Evolutionary conservation across 2,888 invertebrate species (phyloP), one percentile per base, ranked within the genome.

Genomic region (Polia nebulosa): DNA sequence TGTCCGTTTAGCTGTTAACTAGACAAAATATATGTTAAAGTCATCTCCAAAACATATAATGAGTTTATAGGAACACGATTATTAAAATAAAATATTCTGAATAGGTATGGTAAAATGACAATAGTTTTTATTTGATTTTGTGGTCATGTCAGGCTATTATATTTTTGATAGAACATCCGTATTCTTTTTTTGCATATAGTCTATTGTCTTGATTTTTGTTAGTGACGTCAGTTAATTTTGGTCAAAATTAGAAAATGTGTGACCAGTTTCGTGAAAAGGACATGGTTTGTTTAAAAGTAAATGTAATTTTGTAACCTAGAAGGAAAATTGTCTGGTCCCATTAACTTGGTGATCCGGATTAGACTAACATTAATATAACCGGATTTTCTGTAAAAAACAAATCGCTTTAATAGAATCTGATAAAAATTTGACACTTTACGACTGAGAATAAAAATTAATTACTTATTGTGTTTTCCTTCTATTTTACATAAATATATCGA

Each of bases 61-160:
- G 72, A 80, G 29, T 58, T 2, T 20, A 41, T 56, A 53, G 61
- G 57, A 39, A 71, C 56, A 60, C 27, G 25, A 47, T 32, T 63
- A 65, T 70, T 73, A 69, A 65, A 66, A 81, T 76, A 72, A 79
- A 77, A 66, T 58, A 52, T 20, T 53, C 56, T 45, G 1, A 34
- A 73, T 73, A n/a, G n/a, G n/a, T n/a, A 55, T 73, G 72, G 80
- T 39, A 58, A 77, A 72, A 66, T 70, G 69, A 59, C 63, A 62
- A 77, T 73, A 45, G 34, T 27, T 78, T 75, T n/a, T n/a, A 56
- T 34, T 22, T 0, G 17, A 63, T 27, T 11, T 75, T 79, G 81
- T 79, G 36, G 81, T 64, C 32, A 57, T 57, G 36, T 41, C 59
- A 41, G 51, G 39, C 41, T 58, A 65, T 75, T 72, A 64, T 56